These are phyloP conservation scores for Rynchops niger DNA, from an alignment of 2,113 vertebrate genomes.

Conservation along the genomic window DNA sequence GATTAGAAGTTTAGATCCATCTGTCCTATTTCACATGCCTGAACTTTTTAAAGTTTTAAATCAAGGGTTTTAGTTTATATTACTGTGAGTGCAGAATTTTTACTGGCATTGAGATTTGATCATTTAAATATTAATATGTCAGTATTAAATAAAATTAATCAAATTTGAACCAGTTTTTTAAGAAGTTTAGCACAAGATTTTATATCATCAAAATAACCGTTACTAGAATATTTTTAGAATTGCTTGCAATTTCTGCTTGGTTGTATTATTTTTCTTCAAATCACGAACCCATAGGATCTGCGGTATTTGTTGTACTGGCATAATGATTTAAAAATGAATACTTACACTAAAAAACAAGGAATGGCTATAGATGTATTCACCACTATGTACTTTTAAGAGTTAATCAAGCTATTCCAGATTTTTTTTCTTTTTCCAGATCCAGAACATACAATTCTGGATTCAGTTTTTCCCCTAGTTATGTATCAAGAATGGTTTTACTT, in stretches of 20 bases:
- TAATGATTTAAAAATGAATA: background rate
- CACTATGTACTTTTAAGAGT: background rate
- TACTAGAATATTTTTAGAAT: background rate
- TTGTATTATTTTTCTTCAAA: background rate
- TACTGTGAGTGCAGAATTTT: background rate
- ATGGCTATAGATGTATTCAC: background rate
- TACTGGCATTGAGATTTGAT: background rate
- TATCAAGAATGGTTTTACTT: background rate
- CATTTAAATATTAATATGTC: background rate
- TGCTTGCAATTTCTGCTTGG: background rate
- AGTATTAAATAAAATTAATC: background rate
- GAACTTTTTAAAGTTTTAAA: background rate
- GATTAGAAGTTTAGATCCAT: background rate
- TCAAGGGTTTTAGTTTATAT: background rate
- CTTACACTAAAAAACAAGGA: background rate
- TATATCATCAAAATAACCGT: background rate
- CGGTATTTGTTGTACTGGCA: background rate
- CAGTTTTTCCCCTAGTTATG: background rate
- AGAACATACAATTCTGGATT: background rate
- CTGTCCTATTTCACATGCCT: background rate
- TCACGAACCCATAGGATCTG: background rate
- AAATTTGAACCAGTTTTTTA: background rate
- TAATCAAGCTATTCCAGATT: background rate
- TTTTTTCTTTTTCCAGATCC: background rate
- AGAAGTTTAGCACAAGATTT: background rate